Conservation (phyloP, 2,888 invertebrate genomes). For the Notocelia uddmanniana region DNA sequence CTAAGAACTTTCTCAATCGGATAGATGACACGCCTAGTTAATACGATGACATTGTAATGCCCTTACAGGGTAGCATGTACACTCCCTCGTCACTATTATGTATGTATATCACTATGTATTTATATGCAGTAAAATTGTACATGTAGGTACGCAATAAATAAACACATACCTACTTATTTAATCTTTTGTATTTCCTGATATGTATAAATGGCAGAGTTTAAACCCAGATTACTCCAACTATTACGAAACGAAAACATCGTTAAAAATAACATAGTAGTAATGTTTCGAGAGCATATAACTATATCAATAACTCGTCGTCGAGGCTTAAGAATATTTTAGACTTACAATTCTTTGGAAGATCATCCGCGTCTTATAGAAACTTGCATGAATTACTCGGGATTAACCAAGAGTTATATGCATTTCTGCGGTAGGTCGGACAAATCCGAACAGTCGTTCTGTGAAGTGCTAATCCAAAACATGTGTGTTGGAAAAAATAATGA, state of each 20-base stretch:
- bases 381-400: constrained; percentile 76
- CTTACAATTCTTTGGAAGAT: constrained; percentile 55
- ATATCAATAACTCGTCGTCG: constrained; percentile 48
- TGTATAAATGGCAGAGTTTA: constrained; percentile 5
- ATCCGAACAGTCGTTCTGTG: constrained; percentile 68
- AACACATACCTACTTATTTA: too few relatives aligned
- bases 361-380: constrained; percentile 72
- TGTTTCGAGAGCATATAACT: constrained; percentile 42
- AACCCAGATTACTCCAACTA: constrained; percentile 16
- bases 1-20: too few relatives aligned
- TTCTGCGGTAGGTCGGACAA: constrained; percentile 79
- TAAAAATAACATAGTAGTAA: constrained; percentile 42
- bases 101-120: too few relatives aligned
- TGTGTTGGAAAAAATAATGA: constrained; percentile 76
- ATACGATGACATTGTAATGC: too few relatives aligned
- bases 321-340: constrained; percentile 51
- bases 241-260: constrained; percentile 42
- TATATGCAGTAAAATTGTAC: too few relatives aligned
- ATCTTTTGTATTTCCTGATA: neutral
- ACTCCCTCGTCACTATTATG: too few relatives aligned
- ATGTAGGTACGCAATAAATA: too few relatives aligned
- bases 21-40: too few relatives aligned
- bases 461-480: constrained; percentile 84
- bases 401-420: constrained; percentile 73
- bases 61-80: too few relatives aligned